These are phyloP conservation scores for Drosophila sulfurigaster DNA, from an alignment of 1,140 invertebrate species.

Conservation along the genomic window DNA sequence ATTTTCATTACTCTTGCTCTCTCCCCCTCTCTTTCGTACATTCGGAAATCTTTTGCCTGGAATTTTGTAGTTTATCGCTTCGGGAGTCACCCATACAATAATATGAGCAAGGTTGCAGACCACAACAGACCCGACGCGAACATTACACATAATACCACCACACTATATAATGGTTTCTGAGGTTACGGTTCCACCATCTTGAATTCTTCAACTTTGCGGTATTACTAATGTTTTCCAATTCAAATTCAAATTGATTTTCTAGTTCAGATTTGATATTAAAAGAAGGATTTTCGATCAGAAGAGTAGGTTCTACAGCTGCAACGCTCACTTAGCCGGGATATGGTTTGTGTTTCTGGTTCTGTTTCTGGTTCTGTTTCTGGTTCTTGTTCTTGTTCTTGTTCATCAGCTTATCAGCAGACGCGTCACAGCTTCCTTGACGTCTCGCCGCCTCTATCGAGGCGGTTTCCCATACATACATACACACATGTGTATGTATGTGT, in stretches of 20 bases:
- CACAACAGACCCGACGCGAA: neutral
- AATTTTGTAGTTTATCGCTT: slow-evolving; percentile 14
- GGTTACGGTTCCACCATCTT: too few species aligned
- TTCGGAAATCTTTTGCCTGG: slow-evolving; percentile 1
- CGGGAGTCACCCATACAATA: slow-evolving; percentile 16
- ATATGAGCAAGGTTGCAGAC: neutral
- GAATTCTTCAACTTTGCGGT: too few species aligned
- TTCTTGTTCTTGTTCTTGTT: slow-evolving; percentile 1
- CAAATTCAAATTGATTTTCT: too few species aligned
- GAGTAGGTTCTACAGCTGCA: too few species aligned
- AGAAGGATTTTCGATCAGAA: too few species aligned
- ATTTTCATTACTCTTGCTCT: slow-evolving; percentile 2
- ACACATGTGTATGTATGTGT: slow-evolving; percentile 1
- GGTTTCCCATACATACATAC: neutral
- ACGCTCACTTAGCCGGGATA: neutral
- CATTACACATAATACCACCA: neutral
- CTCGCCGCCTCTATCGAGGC: slow-evolving; percentile 17
- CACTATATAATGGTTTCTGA: neutral
- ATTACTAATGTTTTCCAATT: too few species aligned
- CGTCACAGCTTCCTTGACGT: slow-evolving; percentile 30
- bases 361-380: neutral
- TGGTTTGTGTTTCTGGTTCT: neutral
- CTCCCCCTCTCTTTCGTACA: neutral
- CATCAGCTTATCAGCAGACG: slow-evolving; percentile 20
- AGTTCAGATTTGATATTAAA: too few species aligned